Evolutionary conservation across 1,140 invertebrate genomes (phyloP).

Genomic region (Euura saliciscinereae): DNA sequence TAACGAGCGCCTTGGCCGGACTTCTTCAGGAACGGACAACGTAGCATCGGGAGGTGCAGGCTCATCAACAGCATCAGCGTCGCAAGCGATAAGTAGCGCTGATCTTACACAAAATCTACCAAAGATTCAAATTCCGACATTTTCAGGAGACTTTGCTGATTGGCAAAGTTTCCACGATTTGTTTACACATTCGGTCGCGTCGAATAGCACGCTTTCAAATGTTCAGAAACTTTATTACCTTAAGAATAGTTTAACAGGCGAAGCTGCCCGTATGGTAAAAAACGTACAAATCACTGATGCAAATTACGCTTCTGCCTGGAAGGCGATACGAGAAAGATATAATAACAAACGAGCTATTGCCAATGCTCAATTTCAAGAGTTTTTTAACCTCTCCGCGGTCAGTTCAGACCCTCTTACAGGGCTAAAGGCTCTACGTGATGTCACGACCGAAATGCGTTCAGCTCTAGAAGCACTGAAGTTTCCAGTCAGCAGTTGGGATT

Average conservation of each 20-base stretch:
- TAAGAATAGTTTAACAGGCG: slow-evolving; percentile 17
- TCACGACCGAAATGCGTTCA: slow-evolving; percentile 22
- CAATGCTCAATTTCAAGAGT: slow-evolving; percentile 27
- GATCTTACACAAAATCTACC: slow-evolving; percentile 20
- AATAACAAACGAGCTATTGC: slow-evolving; percentile 28
- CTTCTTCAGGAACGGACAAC: neutral
- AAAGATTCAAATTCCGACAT: slow-evolving; percentile 25
- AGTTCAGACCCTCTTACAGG: neutral
- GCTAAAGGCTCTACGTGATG: slow-evolving; percentile 22
- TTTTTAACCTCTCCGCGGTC: slow-evolving; percentile 14
- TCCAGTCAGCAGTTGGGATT: slow-evolving; percentile 28
- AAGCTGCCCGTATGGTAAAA: slow-evolving; percentile 26
- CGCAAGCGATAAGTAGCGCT: neutral
- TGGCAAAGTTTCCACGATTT: slow-evolving; percentile 30
- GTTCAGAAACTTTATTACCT: slow-evolving; percentile 28
- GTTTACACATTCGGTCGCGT: slow-evolving; percentile 21
- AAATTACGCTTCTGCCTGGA: slow-evolving; percentile 32
- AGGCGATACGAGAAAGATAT: slow-evolving; percentile 27
- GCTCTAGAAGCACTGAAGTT: slow-evolving; percentile 20
- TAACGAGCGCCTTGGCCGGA: too few relatives aligned
- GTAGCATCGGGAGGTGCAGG: neutral
- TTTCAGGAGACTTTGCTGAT: slow-evolving; percentile 26
- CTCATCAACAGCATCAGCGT: neutral
- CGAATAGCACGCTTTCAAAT: slow-evolving; percentile 18
- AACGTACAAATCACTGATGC: slow-evolving; percentile 25